Evolutionary conservation across 2,797 vertebrate species (phyloP).

Genomic region (Siniperca scherzeri): DNA sequence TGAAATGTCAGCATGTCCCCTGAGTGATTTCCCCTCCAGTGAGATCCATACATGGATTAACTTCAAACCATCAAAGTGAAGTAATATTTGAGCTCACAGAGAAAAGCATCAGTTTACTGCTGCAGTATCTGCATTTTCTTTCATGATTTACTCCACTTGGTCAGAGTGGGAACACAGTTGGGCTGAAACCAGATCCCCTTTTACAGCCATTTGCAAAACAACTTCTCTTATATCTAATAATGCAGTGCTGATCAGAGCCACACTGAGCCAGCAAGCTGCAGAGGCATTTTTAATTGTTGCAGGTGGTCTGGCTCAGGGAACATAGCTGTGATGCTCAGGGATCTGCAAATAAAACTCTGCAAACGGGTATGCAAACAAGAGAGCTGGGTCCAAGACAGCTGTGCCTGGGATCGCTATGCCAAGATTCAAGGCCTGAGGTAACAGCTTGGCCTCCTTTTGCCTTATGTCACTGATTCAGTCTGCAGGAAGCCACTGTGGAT

Average conservation of each 20-base stretch:
- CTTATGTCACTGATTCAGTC: constrained; percentile 47
- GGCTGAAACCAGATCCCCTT: constrained; percentile 65
- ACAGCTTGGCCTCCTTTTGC: constrained; percentile 67
- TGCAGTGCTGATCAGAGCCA: constrained; percentile 74
- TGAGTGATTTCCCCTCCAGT: neutral
- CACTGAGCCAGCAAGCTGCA: constrained; percentile 73
- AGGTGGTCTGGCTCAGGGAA: constrained; percentile 81
- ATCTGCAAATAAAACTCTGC: constrained; percentile 83
- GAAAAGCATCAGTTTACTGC: constrained; percentile 21
- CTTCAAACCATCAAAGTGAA: constrained; percentile 28
- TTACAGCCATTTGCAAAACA: constrained; percentile 74
- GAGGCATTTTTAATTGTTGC: constrained; percentile 83
- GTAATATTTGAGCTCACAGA: neutral
- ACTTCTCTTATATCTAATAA: constrained; percentile 68
- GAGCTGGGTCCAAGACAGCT: constrained; percentile 78
- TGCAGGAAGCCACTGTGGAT: constrained; percentile 38
- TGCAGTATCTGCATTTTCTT: constrained; percentile 21
- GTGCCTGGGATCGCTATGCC: constrained; percentile 62
- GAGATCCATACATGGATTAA: neutral
- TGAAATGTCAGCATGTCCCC: neutral
- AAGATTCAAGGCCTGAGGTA: constrained; percentile 70
- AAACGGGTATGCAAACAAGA: constrained; percentile 80
- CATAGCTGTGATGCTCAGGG: constrained; percentile 78
- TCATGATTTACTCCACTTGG: constrained; percentile 20
- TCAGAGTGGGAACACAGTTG: constrained; percentile 51